phyloP scores from a whole-genome alignment of 1,140 invertebrate genomes.

The Palaemon carinicauda region DNA sequence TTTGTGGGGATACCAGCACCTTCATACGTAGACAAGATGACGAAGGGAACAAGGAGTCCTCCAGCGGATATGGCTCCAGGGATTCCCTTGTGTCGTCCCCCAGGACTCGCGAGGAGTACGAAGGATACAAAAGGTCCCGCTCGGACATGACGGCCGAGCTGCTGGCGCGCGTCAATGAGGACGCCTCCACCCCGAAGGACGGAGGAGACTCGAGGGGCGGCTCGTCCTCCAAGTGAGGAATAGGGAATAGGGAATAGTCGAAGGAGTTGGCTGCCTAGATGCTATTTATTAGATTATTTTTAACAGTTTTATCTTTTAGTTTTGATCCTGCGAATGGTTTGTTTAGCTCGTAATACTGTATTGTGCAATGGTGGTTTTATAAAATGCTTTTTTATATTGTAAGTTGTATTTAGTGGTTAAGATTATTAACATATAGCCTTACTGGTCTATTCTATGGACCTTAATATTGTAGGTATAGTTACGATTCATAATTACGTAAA shows the following conservation, averaged over 20 bases:
- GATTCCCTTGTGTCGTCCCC: constrained; percentile 56
- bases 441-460: too few species aligned
- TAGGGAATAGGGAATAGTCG: background rate
- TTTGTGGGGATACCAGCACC: constrained; percentile 44
- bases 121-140: constrained; percentile 35
- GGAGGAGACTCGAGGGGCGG: constrained; percentile 19
- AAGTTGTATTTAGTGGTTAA: too few species aligned
- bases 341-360: background rate
- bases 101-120: constrained; percentile 42
- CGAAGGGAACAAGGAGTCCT: constrained; percentile 44
- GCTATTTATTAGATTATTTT: too few species aligned
- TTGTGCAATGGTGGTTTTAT: too few species aligned
- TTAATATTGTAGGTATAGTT: too few species aligned
- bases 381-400: too few species aligned
- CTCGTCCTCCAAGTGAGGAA: constrained; percentile 35
- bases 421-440: too few species aligned
- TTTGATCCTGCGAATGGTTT: too few species aligned
- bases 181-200: constrained; percentile 15
- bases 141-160: constrained; percentile 38
- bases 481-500: too few species aligned
- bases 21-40: constrained; percentile 51
- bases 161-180: constrained; percentile 34
- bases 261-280: too few species aligned
- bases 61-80: constrained; percentile 42
- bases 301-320: too few species aligned